Conservation (phyloP, 2,113 vertebrate genomes). For the Campylorhamphus procurvoides region DNA sequence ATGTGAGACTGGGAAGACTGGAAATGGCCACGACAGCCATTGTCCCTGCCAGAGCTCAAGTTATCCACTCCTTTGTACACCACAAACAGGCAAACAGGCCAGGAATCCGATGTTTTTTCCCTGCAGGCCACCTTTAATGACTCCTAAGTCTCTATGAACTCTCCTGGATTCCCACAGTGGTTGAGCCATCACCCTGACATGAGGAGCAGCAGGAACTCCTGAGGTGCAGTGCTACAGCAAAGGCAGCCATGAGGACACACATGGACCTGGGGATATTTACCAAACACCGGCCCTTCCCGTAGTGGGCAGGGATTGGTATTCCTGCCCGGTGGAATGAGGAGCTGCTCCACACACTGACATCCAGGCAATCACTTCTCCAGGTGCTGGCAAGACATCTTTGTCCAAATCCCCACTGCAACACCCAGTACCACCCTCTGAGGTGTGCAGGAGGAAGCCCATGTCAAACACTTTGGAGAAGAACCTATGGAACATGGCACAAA, state of each 20-base stretch:
- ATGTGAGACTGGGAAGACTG: not conserved
- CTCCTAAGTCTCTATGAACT: not conserved
- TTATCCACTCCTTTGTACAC: not conserved
- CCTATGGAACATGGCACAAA: accelerated
- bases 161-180: not conserved
- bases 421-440: not conserved
- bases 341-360: not conserved
- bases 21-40: not conserved
- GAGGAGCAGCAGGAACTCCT: not conserved
- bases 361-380: not conserved
- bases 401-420: not conserved
- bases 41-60: not conserved
- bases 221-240: not conserved
- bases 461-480: not conserved
- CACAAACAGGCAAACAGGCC: not conserved
- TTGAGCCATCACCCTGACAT: accelerated
- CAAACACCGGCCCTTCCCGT: not conserved
- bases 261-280: not conserved
- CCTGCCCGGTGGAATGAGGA: not conserved
- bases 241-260: not conserved
- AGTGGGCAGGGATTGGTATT: not conserved
- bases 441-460: not conserved
- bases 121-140: not conserved
- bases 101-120: not conserved
- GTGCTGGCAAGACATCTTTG: not conserved